Evolutionary conservation across 2,113 vertebrate genomes (phyloP).

Genomic region (Mirza zaza): DNA sequence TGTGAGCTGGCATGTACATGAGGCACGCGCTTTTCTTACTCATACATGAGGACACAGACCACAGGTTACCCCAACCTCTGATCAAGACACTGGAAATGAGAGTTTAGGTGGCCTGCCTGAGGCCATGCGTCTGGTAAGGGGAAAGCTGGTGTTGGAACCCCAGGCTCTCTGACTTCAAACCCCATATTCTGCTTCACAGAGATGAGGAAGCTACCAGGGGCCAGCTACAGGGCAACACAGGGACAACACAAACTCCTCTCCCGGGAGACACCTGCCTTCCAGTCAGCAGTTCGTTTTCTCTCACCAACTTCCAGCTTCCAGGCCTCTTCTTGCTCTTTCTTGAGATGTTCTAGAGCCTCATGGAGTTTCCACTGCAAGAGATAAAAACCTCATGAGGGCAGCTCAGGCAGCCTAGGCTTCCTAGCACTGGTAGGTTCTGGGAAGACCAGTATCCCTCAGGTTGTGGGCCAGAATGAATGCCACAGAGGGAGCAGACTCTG

Average conservation of each 20-base stretch:
- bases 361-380: constrained; percentile 72
- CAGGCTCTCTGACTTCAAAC: not conserved
- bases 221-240: not conserved
- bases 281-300: constrained; percentile 46
- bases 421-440: not conserved
- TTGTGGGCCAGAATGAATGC: not conserved
- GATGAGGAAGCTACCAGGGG: not conserved
- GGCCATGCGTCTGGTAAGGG: not conserved
- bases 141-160: not conserved
- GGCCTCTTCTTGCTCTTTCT: constrained; percentile 55
- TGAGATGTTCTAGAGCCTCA: constrained; percentile 61
- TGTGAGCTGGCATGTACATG: not conserved
- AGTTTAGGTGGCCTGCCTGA: not conserved
- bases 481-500: not conserved
- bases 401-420: not conserved
- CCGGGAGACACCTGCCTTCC: constrained; percentile 63
- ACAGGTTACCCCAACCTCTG: not conserved
- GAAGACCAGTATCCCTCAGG: not conserved
- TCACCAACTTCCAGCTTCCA: constrained; percentile 65
- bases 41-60: not conserved
- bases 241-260: not conserved
- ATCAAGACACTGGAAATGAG: not conserved
- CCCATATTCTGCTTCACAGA: not conserved
- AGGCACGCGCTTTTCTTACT: not conserved
- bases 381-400: not conserved